Base-by-base conservation (phyloP, 2,797 vertebrate species). In the Sebastes steindachneri region DNA sequence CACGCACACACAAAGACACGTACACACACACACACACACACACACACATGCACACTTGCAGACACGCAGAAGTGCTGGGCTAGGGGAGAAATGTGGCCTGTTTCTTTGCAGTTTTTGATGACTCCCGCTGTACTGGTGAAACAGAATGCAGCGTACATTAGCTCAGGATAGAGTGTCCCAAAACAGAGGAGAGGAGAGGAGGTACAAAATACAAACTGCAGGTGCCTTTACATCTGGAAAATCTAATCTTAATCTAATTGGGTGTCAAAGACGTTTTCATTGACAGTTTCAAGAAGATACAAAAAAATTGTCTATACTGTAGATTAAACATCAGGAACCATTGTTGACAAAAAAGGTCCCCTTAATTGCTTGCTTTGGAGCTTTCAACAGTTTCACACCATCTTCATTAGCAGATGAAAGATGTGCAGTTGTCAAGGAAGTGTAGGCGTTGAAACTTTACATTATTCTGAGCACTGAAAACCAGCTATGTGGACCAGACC, bases 51-150 rank as follows among this genome's bases (percentile, higher is more conserved):
- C 86, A 88, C 90, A 86, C 75, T 85, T 80, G 83, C 90, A 90
- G 83, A 86, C 84, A 87, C 57, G 80, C 89, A 95, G 90, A 93
- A 95, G 88, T 94, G 94, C 95, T 95, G 91, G 91, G 88, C 92
- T 94, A 93, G 90, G 91, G 88, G 89, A 94, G 95, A 94, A 95
- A 91, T 91, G 94, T 92, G 90, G 93, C 93, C 93, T 90, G 91
- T 94, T 93, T 94, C 92, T 93, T 82, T 93, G 83, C 88, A 83
- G 92, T 95, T 94, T 94, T 91, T 95, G 93, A 94, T 95, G 95
- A 96, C 95, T 94, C 91, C 91, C 80, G 80, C 88, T 94, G 91
- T 90, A 92, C 92, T 85, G 88, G 89, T 92, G 89, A 94, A 95
- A 94, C 89, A 93, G 86, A 95, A 95, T 93, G 91, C 90, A 93